A percentile compares a stretch with the other conserved stretches of the same genome.
These are phyloP conservation scores for Anguilla japonica DNA, from an alignment of 2,113 vertebrate genomes.

Conservation along the genomic window DNA sequence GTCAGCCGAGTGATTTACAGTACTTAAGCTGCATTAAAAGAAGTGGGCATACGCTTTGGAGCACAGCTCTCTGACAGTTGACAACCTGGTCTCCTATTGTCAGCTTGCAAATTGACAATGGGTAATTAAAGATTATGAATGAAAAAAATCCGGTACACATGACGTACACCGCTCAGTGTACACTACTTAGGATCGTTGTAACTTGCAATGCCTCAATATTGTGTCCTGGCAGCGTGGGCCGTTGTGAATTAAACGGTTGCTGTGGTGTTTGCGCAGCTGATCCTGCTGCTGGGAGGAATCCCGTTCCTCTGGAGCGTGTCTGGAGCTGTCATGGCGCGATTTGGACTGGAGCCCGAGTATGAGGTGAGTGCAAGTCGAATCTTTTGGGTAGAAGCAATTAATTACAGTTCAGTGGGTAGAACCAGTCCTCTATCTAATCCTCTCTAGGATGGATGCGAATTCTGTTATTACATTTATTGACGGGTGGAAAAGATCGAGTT, in stretches of 20 bases:
- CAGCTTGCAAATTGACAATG: too few relatives aligned
- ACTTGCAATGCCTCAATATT: too few relatives aligned
- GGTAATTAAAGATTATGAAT: too few relatives aligned
- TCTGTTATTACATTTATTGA: too few relatives aligned
- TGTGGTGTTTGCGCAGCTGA: constrained; percentile 71
- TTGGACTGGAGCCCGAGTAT: constrained; percentile 84
- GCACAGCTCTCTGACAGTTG: too few relatives aligned
- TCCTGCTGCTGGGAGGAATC: constrained; percentile 92
- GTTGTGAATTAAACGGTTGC: not conserved
- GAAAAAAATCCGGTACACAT: too few relatives aligned
- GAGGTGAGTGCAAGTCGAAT: constrained; percentile 69
- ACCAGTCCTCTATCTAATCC: not conserved
- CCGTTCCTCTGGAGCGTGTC: constrained; percentile 89
- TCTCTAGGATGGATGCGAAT: too few relatives aligned
- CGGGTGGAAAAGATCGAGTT: not conserved
- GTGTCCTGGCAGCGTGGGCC: too few relatives aligned
- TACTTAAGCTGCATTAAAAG: not conserved
- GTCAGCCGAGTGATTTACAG: not conserved
- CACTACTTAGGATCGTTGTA: too few relatives aligned
- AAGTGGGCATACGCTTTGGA: not conserved
- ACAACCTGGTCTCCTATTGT: too few relatives aligned
- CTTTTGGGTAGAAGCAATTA: not conserved
- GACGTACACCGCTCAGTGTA: too few relatives aligned
- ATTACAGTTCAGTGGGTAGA: too few relatives aligned
- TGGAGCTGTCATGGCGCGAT: constrained; percentile 73